A percentile compares a stretch with the other conserved stretches of the same genome.
These are phyloP conservation scores for Porites lobata DNA, from an alignment of 92 coral and sea anemone genomes.

Conservation along the genomic window DNA sequence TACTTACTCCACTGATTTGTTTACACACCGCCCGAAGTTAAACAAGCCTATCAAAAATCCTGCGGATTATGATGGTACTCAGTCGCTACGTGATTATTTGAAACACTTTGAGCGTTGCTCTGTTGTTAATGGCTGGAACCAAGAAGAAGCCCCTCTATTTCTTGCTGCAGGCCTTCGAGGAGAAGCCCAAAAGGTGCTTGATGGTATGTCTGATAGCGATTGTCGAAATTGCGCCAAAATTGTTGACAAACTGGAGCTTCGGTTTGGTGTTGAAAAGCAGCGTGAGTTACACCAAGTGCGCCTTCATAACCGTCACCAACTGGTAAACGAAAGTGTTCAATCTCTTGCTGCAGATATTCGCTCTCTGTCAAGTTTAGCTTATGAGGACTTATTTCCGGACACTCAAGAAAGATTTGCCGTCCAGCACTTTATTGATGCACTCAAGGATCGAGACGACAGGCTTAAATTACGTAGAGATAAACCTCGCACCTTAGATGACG, in stretches of 20 bases:
- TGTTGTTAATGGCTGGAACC: too few relatives aligned
- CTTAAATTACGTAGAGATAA: slow-evolving; percentile 45
- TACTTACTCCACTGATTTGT: not conserved
- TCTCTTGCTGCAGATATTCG: slow-evolving; percentile 55
- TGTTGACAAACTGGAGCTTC: too few relatives aligned
- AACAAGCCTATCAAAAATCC: slow-evolving; percentile 14
- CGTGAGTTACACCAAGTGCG: slow-evolving; percentile 59
- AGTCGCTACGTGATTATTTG: not conserved
- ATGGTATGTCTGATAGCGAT: too few relatives aligned
- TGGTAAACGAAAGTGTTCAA: slow-evolving; percentile 32
- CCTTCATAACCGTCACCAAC: slow-evolving; percentile 35
- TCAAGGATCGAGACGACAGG: slow-evolving; percentile 34
- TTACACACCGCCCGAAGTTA: slow-evolving; percentile 27
- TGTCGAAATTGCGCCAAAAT: too few relatives aligned
- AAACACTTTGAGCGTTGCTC: not conserved
- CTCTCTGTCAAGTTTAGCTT: slow-evolving; percentile 45
- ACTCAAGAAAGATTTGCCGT: slow-evolving; percentile 68
- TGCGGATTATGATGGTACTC: slow-evolving; percentile 18
- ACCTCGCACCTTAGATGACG: not conserved
- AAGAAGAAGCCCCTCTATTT: too few relatives aligned
- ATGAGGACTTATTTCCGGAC: slow-evolving; percentile 32
- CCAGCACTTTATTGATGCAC: slow-evolving; percentile 65
- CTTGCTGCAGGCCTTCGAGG: too few relatives aligned
- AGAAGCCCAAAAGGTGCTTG: too few relatives aligned
- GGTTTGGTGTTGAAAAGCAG: slow-evolving; percentile 49